These are phyloP conservation scores for Adrianichthys oophorus DNA, from an alignment of 2,797 vertebrate genomes.

Conservation along the genomic window DNA sequence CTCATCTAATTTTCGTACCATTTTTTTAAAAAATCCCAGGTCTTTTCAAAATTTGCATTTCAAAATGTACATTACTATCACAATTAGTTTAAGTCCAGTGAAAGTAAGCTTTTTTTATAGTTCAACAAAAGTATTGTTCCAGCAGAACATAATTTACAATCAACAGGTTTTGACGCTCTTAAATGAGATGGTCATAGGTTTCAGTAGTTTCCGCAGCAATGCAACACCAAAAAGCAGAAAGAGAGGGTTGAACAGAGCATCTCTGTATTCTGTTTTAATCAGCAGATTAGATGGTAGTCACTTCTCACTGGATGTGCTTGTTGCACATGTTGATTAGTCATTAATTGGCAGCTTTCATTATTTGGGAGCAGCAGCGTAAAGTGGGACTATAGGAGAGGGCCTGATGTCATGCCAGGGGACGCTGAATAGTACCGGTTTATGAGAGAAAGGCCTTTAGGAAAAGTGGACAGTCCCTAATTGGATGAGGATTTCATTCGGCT, in stretches of 20 bases:
- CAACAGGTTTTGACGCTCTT: conserved; percentile 15
- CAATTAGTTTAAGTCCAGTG: too few relatives aligned
- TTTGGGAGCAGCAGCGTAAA: conserved; percentile 75
- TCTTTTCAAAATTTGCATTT: too few relatives aligned
- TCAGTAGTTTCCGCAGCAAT: conserved; percentile 39
- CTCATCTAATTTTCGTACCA: conserved; percentile 2
- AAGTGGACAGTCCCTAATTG: conserved; percentile 77
- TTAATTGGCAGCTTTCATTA: conserved; percentile 79
- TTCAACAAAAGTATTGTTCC: not conserved
- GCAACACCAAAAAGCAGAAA: conserved; percentile 27
- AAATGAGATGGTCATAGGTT: conserved; percentile 15
- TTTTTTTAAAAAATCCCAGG: too few relatives aligned
- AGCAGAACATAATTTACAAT: conserved; percentile 14
- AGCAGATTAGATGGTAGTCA: conserved; percentile 72
- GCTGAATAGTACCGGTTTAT: conserved; percentile 73
- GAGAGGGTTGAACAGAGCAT: conserved; percentile 64
- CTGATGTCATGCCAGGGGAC: conserved; percentile 73
- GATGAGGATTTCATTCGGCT: conserved; percentile 75
- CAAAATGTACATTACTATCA: too few relatives aligned
- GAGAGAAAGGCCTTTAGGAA: conserved; percentile 77
- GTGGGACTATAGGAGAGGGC: conserved; percentile 72
- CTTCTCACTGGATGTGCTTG: conserved; percentile 73
- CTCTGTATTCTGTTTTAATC: conserved; percentile 73
- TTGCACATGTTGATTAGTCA: conserved; percentile 79
- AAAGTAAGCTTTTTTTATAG: too few relatives aligned